Evolutionary conservation across 2,113 vertebrate genomes (phyloP).

Genomic region (Plotosus lineatus): DNA sequence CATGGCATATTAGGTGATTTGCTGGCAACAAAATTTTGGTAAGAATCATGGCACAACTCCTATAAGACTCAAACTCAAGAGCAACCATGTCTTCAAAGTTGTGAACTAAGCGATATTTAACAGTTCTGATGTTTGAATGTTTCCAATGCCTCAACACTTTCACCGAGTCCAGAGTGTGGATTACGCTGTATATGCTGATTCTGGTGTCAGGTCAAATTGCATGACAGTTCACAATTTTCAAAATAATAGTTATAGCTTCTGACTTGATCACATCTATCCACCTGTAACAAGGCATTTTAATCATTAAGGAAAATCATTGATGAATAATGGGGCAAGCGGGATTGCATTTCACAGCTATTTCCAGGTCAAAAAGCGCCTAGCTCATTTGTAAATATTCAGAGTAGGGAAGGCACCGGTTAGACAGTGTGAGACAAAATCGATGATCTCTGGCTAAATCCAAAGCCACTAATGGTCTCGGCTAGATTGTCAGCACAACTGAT

Average conservation of each 20-base stretch:
- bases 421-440: conserved; percentile 17
- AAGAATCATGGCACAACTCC: no score
- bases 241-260: background rate
- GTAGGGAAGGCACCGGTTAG: background rate
- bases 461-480: conserved; percentile 26
- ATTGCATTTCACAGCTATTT: background rate
- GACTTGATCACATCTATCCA: background rate
- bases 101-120: background rate
- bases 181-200: background rate
- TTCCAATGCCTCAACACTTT: no score
- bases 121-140: background rate
- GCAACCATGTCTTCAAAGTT: background rate
- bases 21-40: no score
- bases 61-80: background rate
- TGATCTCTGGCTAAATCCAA: conserved; percentile 16
- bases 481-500: conserved; percentile 33
- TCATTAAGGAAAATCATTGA: background rate
- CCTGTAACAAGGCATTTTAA: conserved; percentile 10
- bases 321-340: background rate
- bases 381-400: conserved; percentile 22
- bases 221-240: background rate
- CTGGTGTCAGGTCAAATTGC: no score
- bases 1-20: no score
- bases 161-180: background rate
- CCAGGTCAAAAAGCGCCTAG: background rate